Evolutionary conservation across 2,797 vertebrate genomes (phyloP), one percentile per base, ranked within the genome.

Genomic region (Falco biarmicus): DNA sequence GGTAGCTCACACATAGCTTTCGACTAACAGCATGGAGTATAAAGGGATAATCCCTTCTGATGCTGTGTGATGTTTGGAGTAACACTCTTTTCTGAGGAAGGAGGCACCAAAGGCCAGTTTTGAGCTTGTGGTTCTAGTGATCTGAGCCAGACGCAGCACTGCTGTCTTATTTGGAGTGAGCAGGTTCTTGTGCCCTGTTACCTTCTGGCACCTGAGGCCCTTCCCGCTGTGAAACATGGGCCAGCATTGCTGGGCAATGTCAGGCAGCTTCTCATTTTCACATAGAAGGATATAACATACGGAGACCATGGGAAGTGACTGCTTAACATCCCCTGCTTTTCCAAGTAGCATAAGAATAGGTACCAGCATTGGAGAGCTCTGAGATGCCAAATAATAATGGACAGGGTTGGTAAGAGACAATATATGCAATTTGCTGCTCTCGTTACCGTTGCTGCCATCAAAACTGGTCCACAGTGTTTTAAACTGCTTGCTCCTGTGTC

Each of bases 231-330:
- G 19, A 66, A 90, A 51, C 24, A 34, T 47, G 50, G 37, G 48
- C 32, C 22, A 74, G 8, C 0, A 0, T 17, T 69, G 64, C 50
- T 57, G 3, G 41, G 21, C 53, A 41, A 32, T 25, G 22, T 66
- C 71, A 87, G 29, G 12, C 11, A 89, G 59, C 43, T 66, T 88
- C 70, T 76, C 22, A 25, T 64, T 84, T 87, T 81, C 65, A 54
- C 5, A 5, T 5, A 17, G 15, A 7, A 65, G 25, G 24, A 41
- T n/a, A 10, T 32, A 69, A 61, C 10, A 45, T 20, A 60, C 9
- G 31, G 48, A 61, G 32, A 81, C 13, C 31, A 28, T 8, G 6
- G 21, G 11, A 89, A 5, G 1, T 19, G 26, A 47, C 73, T 74
- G 25, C 22, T 61, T 59, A 26, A 34, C 11, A 84, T 59, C 11